These are phyloP conservation scores for Pycnomerus fuliginosus DNA, from an alignment of 2,888 invertebrate genomes.

Conservation along the genomic window DNA sequence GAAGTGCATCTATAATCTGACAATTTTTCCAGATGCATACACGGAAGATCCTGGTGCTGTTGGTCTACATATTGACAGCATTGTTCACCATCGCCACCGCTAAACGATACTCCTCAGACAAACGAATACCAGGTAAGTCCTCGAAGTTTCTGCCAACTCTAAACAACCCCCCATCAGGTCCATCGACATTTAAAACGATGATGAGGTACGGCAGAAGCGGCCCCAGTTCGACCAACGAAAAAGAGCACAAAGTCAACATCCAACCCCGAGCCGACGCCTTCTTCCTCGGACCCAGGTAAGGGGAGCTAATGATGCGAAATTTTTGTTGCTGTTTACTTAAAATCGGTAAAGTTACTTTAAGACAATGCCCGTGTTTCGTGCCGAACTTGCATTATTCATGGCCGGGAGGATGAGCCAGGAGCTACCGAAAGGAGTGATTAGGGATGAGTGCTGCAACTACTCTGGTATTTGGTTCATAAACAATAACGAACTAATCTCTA, in stretches of 20 bases:
- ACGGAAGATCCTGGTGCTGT: constrained; percentile 39
- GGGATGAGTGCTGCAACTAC: too few species aligned
- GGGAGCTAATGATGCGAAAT: too few species aligned
- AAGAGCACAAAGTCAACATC: constrained; percentile 36
- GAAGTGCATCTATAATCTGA: too few species aligned
- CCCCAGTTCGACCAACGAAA: constrained; percentile 23
- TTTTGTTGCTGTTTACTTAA: neutral
- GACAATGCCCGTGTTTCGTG: constrained; percentile 20
- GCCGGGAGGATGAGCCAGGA: constrained; percentile 7
- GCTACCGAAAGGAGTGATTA: constrained; percentile 15
- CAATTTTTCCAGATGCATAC: constrained; percentile 49
- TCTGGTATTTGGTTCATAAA: too few species aligned
- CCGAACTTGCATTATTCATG: constrained; percentile 19
- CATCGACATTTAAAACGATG: constrained; percentile 39
- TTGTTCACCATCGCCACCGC: constrained; percentile 37
- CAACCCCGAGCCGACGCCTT: constrained; percentile 44
- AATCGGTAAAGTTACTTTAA: constrained; percentile 6
- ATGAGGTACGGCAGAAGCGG: constrained; percentile 42
- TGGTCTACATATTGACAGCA: constrained; percentile 41
- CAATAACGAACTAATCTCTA: too few species aligned
- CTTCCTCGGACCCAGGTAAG: constrained; percentile 45
- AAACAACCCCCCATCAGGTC: constrained; percentile 28
- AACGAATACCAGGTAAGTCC: constrained; percentile 43
- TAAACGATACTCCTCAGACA: constrained; percentile 39
- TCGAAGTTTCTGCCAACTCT: constrained; percentile 12